Evolutionary conservation across 2,888 invertebrate species (phyloP).

Genomic region (Tridacna crocea): DNA sequence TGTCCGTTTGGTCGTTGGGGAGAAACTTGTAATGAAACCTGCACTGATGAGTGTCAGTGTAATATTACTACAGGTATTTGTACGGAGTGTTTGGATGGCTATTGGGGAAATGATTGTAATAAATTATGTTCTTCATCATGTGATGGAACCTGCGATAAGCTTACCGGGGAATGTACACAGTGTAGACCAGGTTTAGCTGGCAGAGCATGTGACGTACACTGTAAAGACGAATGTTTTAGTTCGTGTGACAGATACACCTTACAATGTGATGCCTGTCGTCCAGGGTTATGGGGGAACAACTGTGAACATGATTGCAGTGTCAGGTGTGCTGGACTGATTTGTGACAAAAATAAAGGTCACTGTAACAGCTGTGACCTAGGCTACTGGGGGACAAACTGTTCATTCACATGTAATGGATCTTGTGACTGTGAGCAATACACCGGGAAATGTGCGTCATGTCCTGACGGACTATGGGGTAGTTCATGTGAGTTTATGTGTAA

Average conservation of each 20-base stretch:
- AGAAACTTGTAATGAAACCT: constrained; percentile 27
- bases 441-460: constrained; percentile 6
- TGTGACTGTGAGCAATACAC: constrained; percentile 15
- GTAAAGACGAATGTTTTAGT: constrained; percentile 1
- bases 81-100: constrained; percentile 19
- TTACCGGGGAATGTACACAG: background rate
- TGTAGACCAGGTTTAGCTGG: constrained; percentile 15
- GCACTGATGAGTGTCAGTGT: constrained; percentile 28
- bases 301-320: constrained; percentile 26
- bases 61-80: constrained; percentile 33
- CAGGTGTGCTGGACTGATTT: constrained; percentile 5
- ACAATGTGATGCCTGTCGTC: constrained; percentile 23
- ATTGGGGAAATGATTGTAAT: constrained; percentile 34
- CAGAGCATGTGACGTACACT: background rate
- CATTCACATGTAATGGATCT: background rate
- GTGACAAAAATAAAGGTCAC: constrained; percentile 9
- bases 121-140: background rate
- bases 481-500: constrained; percentile 8
- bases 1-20: constrained; percentile 35
- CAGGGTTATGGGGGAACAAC: constrained; percentile 28
- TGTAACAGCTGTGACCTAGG: background rate
- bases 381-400: constrained; percentile 12
- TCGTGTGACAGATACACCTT: constrained; percentile 28
- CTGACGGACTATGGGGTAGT: background rate
- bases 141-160: background rate